Conservation (phyloP, 2,113 vertebrate species). For the Chascanopsetta lugubris region DNA sequence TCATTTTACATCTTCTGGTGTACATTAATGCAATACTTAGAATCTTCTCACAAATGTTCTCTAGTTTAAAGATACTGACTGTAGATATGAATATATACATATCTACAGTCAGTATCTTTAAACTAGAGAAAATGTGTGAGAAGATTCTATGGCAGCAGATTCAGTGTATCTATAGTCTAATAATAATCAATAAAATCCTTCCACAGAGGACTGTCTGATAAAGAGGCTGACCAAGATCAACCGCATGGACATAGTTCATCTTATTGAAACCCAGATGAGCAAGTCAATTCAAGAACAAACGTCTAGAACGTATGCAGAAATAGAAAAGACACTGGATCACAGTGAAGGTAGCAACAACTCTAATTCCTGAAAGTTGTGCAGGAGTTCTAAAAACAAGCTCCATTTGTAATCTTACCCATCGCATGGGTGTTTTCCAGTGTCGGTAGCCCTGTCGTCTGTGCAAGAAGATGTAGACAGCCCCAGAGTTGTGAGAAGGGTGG, state of each 20-base stretch:
- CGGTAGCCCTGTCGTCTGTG: conserved; percentile 89
- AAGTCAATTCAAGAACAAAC: conserved; percentile 84
- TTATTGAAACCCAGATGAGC: conserved; percentile 90
- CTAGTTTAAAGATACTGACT: background rate
- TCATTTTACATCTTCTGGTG: background rate
- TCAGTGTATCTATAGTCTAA: background rate
- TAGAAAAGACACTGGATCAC: conserved; percentile 92
- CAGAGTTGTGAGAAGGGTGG: conserved; percentile 74
- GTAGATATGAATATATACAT: too few species aligned
- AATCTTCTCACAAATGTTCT: background rate
- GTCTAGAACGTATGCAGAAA: conserved; percentile 87
- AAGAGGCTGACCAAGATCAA: conserved; percentile 96
- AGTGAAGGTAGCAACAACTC: conserved; percentile 87
- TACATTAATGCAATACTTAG: background rate
- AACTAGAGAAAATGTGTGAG: background rate
- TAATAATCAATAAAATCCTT: conserved; percentile 20
- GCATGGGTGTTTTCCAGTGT: conserved; percentile 53
- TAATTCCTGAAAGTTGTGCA: conserved; percentile 1
- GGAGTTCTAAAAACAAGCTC: too few species aligned
- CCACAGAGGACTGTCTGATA: conserved; percentile 87
- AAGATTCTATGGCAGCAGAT: background rate
- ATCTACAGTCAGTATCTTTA: background rate
- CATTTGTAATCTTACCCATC: background rate
- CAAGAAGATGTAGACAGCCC: conserved; percentile 87
- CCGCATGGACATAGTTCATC: conserved; percentile 97